A percentile compares a stretch with the other conserved stretches of the same genome.
These are phyloP conservation scores for Craterocephalus amniculus DNA, from an alignment of 2,797 vertebrate species.

Conservation along the genomic window DNA sequence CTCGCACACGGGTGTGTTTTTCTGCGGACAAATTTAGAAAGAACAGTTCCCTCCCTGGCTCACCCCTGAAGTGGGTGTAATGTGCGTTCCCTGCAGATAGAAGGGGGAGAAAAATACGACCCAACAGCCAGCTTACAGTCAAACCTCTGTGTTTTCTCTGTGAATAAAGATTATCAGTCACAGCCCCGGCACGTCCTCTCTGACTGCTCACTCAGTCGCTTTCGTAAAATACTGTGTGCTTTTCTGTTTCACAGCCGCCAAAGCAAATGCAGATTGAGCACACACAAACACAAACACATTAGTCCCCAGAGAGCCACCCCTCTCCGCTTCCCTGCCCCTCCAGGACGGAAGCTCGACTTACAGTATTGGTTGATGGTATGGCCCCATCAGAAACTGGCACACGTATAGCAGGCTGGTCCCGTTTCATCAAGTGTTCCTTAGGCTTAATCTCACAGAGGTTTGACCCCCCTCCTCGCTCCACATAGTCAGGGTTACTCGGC, in stretches of 20 bases:
- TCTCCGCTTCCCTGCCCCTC: conserved; percentile 26
- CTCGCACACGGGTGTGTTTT: conserved; percentile 44
- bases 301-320: conserved; percentile 32
- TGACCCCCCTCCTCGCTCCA: conserved; percentile 29
- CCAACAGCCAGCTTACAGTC: conserved; percentile 19
- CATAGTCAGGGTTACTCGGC: conserved; percentile 71
- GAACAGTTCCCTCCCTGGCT: conserved; percentile 75
- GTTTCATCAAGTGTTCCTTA: conserved; percentile 49
- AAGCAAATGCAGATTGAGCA: conserved; percentile 59
- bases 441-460: conserved; percentile 50
- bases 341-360: conserved; percentile 62
- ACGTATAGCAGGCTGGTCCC: conserved; percentile 37
- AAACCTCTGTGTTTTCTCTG: conserved; percentile 8
- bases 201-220: conserved; percentile 30
- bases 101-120: conserved; percentile 14
- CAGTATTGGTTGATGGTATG: conserved; percentile 54
- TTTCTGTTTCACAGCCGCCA: conserved; percentile 59
- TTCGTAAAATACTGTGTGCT: conserved; percentile 54
- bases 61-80: conserved; percentile 30
- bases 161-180: conserved; percentile 22
- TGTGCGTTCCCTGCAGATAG: conserved; percentile 17
- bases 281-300: conserved; percentile 42
- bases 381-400: conserved; percentile 51
- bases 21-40: conserved; percentile 77
- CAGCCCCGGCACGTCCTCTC: neutral